Conservation (phyloP, 2,113 vertebrate species). For the Plotosus lineatus region DNA sequence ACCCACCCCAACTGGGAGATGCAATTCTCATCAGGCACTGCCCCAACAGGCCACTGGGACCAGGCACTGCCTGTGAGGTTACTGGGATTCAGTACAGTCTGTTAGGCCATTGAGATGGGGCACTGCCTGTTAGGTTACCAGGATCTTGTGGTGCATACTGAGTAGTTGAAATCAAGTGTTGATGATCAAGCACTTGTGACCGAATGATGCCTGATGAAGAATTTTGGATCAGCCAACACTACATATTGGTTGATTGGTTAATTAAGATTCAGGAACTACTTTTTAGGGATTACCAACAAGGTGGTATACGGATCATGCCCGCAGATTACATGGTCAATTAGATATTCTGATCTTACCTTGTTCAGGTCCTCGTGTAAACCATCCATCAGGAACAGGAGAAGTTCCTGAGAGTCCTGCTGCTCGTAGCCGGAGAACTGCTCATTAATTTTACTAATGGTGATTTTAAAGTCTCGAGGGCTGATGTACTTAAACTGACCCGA, state of each 20-base stretch:
- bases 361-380: slow-evolving; percentile 97
- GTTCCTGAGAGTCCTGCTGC: slow-evolving; percentile 96
- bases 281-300: not conserved
- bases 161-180: not conserved
- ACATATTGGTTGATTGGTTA: no score
- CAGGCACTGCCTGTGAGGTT: not conserved
- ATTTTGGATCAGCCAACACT: not conserved
- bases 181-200: no score
- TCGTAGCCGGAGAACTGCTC: slow-evolving; percentile 91
- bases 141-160: no score
- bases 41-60: not conserved
- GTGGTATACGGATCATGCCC: not conserved
- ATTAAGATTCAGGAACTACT: not conserved
- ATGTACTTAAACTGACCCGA: slow-evolving; percentile 90
- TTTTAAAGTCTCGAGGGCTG: slow-evolving; percentile 93
- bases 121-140: no score
- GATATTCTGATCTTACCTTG: slow-evolving; percentile 75
- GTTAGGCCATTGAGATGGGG: no score
- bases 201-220: not conserved
- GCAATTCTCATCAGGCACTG: no score
- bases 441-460: slow-evolving; percentile 95
- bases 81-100: no score
- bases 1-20: no score
- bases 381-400: slow-evolving; percentile 97
- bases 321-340: not conserved